Evolutionary conservation across 2,797 vertebrate species (phyloP), one percentile per base, ranked within the genome.

Genomic region (Acipenser oxyrinchus): DNA sequence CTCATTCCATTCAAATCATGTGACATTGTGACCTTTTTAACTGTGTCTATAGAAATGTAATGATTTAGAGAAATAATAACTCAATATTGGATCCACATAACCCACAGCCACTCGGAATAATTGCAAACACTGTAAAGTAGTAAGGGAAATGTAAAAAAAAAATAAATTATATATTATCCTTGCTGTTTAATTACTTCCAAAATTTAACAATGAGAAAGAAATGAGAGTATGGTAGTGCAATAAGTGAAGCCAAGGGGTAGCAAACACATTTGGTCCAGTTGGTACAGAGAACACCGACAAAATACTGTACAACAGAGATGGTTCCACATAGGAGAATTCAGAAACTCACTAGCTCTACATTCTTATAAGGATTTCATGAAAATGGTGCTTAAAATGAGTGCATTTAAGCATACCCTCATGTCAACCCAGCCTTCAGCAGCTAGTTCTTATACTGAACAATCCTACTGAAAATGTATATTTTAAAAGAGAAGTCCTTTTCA

Each of bases 221-320:
- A 37, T 37, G 23, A 37, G 23, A 37, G 23, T 37, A 37, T 37
- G 23, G 55, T 58, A 58, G 55, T 58, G 55, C 55, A 13, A 59
- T 68, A 69, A 60, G 57, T 13, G 8, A 57, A 53, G 53, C 70
- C 55, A 63, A 71, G 77, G 53, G 59, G 23, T 70, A 74, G 68
- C 66, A 55, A 64, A 72, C 70, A 77, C 52, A 76, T 83, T 85
- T 86, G 84, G 81, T 86, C 82, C 79, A 61, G 65, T 64, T 23
- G 70, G 71, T 63, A 58, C 63, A 59, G 66, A 64, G 52, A 9
- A n/a, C 62, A 59, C 72, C 64, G 72, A 66, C 69, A 64, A 68
- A 80, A 81, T 73, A 77, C 73, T 78, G 73, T 76, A 75, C 71
- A 79, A 68, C 68, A 65, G 70, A 51, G 50, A 13, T 63, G n/a